Percentiles rank a stretch among this genome's conserved stretches.
Conservation (phyloP, 2,113 vertebrate species). For the Seriola dumerili region DNA sequence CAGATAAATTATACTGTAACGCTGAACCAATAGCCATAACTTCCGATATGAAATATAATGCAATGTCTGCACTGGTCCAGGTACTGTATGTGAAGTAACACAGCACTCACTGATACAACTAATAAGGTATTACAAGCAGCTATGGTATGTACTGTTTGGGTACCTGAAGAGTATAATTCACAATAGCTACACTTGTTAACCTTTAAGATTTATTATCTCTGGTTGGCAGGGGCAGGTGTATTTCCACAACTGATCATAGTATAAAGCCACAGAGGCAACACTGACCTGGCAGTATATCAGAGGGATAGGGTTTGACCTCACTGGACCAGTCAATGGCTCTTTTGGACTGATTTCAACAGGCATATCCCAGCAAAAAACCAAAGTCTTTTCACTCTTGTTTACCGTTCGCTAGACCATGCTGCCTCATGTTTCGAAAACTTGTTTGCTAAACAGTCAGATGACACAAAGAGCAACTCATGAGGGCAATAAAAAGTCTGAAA, state of each 20-base stretch:
- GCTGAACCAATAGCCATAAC: not conserved
- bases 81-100: not conserved
- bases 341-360: conserved; percentile 23
- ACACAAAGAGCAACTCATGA: conserved; percentile 27
- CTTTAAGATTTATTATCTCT: conserved; percentile 7
- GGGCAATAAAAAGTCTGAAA: not conserved
- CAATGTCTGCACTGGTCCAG: not conserved
- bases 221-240: conserved; percentile 24
- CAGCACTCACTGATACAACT: not conserved
- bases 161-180: conserved; percentile 1
- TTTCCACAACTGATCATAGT: conserved; percentile 35
- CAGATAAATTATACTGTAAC: not conserved
- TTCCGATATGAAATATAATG: not conserved
- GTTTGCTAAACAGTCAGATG: conserved; percentile 19
- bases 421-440: conserved; percentile 17
- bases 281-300: conserved; percentile 21
- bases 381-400: not conserved
- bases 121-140: not conserved
- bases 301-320: conserved; percentile 21
- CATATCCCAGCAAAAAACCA: conserved; percentile 20
- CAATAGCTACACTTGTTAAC: not conserved
- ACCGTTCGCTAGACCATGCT: conserved; percentile 9
- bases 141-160: not conserved
- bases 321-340: conserved; percentile 14
- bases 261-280: conserved; percentile 11